phyloP scores from a whole-genome alignment of 2,113 vertebrate genomes.

The Monarcha castaneiventris region DNA sequence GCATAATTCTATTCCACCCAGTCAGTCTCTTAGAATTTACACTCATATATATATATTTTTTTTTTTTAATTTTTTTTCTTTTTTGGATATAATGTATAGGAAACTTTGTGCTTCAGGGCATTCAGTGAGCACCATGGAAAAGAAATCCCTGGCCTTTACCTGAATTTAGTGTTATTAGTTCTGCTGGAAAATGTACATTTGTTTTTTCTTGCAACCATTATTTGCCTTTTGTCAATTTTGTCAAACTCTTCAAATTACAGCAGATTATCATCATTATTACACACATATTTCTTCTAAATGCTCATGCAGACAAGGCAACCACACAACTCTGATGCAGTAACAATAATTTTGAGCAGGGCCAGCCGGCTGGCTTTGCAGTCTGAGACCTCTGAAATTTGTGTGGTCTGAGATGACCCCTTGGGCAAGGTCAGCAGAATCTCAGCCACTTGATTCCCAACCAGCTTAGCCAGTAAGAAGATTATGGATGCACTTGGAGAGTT shows the following conservation, averaged over 20 bases:
- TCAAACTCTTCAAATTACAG: background rate
- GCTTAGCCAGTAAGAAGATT: slow-evolving; percentile 51
- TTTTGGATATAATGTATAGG: background rate
- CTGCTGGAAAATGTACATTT: background rate
- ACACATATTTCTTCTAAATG: background rate
- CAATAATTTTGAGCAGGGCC: background rate
- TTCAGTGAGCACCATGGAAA: background rate
- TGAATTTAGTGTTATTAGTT: background rate
- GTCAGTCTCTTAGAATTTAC: background rate
- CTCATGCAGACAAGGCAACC: background rate
- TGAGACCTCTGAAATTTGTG: background rate
- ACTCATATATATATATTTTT: too few species aligned
- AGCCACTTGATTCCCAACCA: background rate
- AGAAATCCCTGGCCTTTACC: background rate
- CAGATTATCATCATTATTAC: background rate
- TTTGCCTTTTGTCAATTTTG: background rate
- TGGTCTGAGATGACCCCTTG: background rate
- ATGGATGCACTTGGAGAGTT: background rate
- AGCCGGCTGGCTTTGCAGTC: background rate
- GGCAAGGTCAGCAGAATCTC: slow-evolving; percentile 12
- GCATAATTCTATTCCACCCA: background rate
- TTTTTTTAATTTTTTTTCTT: too few species aligned
- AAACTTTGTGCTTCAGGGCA: background rate
- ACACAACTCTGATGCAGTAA: background rate
- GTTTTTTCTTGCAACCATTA: background rate